Base-by-base conservation (phyloP, 2,113 vertebrate species). In the Trachemys scripta region DNA sequence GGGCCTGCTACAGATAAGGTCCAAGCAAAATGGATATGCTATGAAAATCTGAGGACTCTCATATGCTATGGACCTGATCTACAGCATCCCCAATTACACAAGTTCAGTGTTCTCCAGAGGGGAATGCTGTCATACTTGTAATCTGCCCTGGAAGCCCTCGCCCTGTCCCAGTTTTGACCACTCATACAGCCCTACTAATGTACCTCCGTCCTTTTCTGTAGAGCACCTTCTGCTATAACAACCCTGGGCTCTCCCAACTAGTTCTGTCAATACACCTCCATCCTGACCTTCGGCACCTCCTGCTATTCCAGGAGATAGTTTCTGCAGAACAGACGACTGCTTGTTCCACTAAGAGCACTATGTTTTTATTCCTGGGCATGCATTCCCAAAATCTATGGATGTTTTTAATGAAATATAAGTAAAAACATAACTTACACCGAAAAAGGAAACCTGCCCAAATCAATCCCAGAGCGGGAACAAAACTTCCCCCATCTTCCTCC, bases 331-430 rank as follows among this genome's bases (percentile, higher is more conserved):
- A 82, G n/a, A 38, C 12, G 35, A 35, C 50, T 8, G 29, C 29
- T 81, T 57, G 72, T 65, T 59, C 75, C n/a, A 24, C 10, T 51
- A 65, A 75, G 54, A 82, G 45, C 45, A n/a, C 88, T 79, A 51
- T 7, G 12, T 69, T 72, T 11, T 45, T 84, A 22, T 93, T 94
- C 84, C 87, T 87, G 90, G 90, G 85, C 24, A 95, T 94, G 50
- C 54, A 72, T 87, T 97, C 92, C 95, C 87, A 76, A 85, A 89
- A 88, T 14, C 29, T 82, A 84, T 89, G 80, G 81, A 87, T 56
- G 22, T 85, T 88, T 96, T 96, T 90, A 94, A 93, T 91, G 91
- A 95, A 95, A 42, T 84, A 80, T 84, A 93, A 97, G 90, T 92
- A 82, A 96, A 97, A 94, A 79, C 13, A 42, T 84, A 94, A 79